Evolutionary conservation across 2,888 invertebrate genomes (phyloP).

Genomic region (Gasteruption jaculator): DNA sequence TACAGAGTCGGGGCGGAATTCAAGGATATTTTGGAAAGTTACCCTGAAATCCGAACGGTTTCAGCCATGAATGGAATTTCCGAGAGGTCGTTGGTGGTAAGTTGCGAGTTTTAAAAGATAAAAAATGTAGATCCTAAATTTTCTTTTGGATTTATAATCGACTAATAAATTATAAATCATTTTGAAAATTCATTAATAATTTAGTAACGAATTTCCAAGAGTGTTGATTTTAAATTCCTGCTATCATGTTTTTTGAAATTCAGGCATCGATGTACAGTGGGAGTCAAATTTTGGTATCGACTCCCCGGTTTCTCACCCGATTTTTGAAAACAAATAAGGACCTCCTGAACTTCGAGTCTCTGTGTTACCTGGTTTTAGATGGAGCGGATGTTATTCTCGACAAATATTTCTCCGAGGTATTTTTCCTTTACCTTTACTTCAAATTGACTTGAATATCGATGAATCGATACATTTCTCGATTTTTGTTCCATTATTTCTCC

Average conservation of each 20-base stretch:
- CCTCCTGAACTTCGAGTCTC: constrained; percentile 58
- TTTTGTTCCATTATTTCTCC: neutral
- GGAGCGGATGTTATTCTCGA: constrained; percentile 63
- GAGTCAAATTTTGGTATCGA: constrained; percentile 68
- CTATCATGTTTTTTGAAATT: constrained; percentile 12
- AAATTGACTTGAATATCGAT: neutral
- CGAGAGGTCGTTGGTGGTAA: constrained; percentile 38
- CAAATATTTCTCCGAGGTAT: constrained; percentile 47
- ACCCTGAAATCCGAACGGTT: constrained; percentile 29
- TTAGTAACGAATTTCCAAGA: constrained; percentile 8
- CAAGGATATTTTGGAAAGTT: constrained; percentile 23
- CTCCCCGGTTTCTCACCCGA: constrained; percentile 59
- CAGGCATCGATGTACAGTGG: constrained; percentile 54
- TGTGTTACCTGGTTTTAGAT: constrained; percentile 68
- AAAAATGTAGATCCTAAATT: neutral
- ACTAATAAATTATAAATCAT: constrained; percentile 1
- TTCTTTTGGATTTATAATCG: neutral
- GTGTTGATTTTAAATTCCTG: neutral
- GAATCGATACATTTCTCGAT: neutral
- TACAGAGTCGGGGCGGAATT: constrained; percentile 27
- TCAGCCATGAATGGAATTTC: constrained; percentile 37
- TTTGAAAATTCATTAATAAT: constrained; percentile 4
- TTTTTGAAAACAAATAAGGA: constrained; percentile 49
- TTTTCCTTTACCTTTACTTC: neutral
- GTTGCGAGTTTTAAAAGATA: constrained; percentile 13